These are phyloP conservation scores for Bradypodion pumilum DNA, from an alignment of 2,797 vertebrate species.

Conservation along the genomic window DNA sequence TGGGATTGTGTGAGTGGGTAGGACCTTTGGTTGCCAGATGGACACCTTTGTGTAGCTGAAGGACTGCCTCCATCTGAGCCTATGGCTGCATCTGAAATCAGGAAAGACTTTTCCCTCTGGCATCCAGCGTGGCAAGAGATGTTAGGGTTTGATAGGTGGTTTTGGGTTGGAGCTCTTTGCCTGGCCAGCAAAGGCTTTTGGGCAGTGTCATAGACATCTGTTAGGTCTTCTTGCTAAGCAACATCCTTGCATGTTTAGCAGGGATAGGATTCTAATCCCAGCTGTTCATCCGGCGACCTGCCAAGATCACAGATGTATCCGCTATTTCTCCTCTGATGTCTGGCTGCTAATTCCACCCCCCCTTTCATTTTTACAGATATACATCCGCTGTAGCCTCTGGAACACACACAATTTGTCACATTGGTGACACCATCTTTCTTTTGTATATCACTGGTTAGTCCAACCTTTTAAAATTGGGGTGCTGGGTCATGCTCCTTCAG, in stretches of 20 bases:
- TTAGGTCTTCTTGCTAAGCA: constrained; percentile 17
- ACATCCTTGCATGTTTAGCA: constrained; percentile 51
- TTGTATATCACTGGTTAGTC: not conserved
- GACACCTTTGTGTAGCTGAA: not conserved
- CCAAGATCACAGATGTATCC: constrained; percentile 54
- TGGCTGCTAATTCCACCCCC: constrained; percentile 44
- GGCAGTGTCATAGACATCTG: not conserved
- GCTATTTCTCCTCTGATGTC: constrained; percentile 48
- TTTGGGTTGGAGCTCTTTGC: not conserved
- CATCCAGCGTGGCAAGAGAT: not conserved
- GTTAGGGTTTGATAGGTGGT: not conserved
- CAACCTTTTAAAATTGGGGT: too few relatives aligned
- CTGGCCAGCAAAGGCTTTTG: fast-evolving
- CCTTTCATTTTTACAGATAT: not conserved
- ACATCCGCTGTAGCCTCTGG: constrained; percentile 33
- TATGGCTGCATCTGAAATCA: not conserved
- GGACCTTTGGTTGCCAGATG: not conserved
- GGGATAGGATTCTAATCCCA: constrained; percentile 58
- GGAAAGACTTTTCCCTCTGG: too few relatives aligned
- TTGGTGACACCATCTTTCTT: constrained; percentile 26
- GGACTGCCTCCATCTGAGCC: not conserved
- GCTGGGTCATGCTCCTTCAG: too few relatives aligned
- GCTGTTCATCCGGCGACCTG: constrained; percentile 68
- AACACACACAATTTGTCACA: constrained; percentile 15
- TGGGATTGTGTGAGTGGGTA: too few relatives aligned